These are phyloP conservation scores for Athene noctua DNA, from an alignment of 2,113 vertebrate genomes.

Conservation along the genomic window DNA sequence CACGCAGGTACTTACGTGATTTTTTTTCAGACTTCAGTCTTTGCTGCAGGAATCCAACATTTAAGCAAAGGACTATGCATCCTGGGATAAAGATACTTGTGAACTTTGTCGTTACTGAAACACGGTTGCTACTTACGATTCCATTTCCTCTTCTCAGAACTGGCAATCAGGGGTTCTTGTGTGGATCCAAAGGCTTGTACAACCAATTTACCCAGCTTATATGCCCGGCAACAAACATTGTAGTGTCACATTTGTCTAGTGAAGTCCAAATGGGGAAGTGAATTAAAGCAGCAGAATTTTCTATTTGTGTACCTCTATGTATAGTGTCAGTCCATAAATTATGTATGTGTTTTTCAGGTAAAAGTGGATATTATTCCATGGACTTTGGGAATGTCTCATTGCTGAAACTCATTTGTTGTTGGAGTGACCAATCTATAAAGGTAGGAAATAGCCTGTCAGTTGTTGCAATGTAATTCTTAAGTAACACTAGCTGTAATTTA, in stretches of 20 bases:
- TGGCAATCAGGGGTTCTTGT: neutral
- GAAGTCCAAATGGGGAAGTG: neutral
- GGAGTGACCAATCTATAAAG: constrained; percentile 78
- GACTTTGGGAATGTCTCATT: constrained; percentile 45
- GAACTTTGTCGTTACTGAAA: neutral
- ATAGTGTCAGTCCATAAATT: neutral
- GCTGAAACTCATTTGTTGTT: constrained; percentile 71
- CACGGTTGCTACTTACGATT: neutral
- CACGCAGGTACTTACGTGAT: neutral
- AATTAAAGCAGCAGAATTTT: neutral
- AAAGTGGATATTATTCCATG: neutral
- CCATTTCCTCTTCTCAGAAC: neutral
- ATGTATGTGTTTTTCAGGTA: constrained; percentile 41
- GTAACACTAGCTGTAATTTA: neutral
- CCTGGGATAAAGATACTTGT: neutral
- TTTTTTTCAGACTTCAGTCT: neutral
- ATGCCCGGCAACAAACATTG: neutral
- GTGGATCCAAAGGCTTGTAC: neutral
- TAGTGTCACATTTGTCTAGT: neutral
- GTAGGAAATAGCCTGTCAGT: constrained; percentile 38
- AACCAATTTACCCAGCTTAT: neutral
- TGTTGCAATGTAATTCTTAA: neutral
- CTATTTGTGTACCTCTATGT: neutral
- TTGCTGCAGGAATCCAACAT: neutral
- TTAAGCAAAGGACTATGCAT: no score